phyloP scores from a whole-genome alignment of 2,888 invertebrate genomes.

The Unio pictorum region DNA sequence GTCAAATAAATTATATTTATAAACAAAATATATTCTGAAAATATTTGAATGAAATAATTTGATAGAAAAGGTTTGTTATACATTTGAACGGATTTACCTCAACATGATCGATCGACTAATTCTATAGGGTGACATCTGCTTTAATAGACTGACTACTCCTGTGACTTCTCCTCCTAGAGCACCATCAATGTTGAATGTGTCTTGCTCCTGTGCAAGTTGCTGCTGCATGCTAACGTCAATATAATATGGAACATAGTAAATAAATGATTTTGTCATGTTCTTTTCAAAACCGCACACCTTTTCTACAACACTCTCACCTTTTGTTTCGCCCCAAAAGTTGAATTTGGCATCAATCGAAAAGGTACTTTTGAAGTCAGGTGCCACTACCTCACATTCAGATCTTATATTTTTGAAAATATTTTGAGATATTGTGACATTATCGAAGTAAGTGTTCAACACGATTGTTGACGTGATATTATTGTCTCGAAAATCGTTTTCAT shows the following conservation, averaged over 20 bases:
- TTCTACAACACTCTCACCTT: background rate
- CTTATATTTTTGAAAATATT: conserved; percentile 2
- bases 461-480: background rate
- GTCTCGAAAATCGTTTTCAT: background rate
- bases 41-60: too few species aligned
- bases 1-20: too few species aligned
- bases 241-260: conserved; percentile 16
- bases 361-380: too few species aligned
- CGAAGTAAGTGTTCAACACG: background rate
- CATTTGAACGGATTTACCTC: background rate
- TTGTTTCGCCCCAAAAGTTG: too few species aligned
- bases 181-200: background rate
- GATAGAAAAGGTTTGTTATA: too few species aligned
- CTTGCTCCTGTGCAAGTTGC: background rate
- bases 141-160: background rate
- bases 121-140: background rate
- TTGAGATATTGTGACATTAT: background rate
- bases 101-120: conserved; percentile 2
- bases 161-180: conserved; percentile 5
- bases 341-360: too few species aligned
- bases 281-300: conserved; percentile 24
- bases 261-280: conserved; percentile 13
- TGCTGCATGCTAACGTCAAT: conserved; percentile 1
- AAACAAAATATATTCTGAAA: too few species aligned
- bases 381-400: conserved; percentile 1